phyloP scores from a whole-genome alignment of 1,140 invertebrate genomes.

The Periplaneta americana region DNA sequence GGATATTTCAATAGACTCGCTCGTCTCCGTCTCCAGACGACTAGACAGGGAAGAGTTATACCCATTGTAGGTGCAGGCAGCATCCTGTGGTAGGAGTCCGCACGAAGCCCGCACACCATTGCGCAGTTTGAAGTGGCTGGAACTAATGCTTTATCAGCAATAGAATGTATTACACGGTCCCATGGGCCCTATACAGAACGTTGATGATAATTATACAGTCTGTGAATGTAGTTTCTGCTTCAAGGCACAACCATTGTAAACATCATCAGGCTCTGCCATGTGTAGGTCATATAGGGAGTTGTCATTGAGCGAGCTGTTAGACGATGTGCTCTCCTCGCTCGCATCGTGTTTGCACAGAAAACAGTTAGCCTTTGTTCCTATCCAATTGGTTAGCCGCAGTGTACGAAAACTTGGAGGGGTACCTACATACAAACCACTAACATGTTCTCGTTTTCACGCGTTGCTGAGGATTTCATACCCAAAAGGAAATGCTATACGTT shows the following conservation, averaged over 20 bases:
- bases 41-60: neutral
- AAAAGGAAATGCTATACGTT: neutral
- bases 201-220: neutral
- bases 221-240: neutral
- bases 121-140: neutral
- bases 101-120: neutral
- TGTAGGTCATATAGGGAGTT: neutral
- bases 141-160: neutral
- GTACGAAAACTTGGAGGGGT: neutral
- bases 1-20: no score
- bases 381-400: neutral
- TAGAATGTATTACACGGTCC: neutral
- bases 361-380: neutral
- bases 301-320: neutral
- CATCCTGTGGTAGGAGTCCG: neutral
- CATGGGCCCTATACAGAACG: neutral
- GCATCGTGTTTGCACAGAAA: neutral
- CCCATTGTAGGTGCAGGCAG: neutral
- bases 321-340: neutral
- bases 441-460: neutral
- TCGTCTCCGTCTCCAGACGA: neutral
- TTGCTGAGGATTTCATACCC: neutral
- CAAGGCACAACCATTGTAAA: neutral
- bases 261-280: neutral
- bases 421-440: neutral